Conservation (phyloP, 2,113 vertebrate species). For the Collichthys lucidus region DNA sequence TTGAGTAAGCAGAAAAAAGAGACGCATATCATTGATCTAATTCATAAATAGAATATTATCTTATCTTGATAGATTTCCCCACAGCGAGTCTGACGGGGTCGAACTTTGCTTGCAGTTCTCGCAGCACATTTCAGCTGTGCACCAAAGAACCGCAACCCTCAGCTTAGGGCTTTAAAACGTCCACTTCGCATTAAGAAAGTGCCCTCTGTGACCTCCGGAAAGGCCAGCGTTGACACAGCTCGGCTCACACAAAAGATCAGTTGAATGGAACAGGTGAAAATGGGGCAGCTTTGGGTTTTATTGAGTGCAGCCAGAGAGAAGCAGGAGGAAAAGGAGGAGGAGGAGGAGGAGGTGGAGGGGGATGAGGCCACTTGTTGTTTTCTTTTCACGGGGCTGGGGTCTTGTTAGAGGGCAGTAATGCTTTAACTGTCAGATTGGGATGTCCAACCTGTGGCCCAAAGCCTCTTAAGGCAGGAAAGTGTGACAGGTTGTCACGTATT, state of each 20-base stretch:
- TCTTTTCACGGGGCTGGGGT: slow-evolving; percentile 33
- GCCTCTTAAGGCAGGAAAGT: slow-evolving; percentile 24
- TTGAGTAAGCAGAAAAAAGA: slow-evolving; percentile 34
- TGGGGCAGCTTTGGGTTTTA: slow-evolving; percentile 48
- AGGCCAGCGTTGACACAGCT: slow-evolving; percentile 39
- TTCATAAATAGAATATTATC: background rate
- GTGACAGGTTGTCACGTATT: slow-evolving; percentile 33
- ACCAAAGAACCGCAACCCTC: background rate
- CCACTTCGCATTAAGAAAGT: background rate
- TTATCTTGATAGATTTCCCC: slow-evolving; percentile 33
- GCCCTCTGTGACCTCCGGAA: slow-evolving; percentile 49
- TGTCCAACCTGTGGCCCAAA: slow-evolving; percentile 20
- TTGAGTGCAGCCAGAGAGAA: slow-evolving; percentile 23
- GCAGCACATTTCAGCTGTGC: slow-evolving; percentile 30
- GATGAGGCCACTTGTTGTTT: slow-evolving; percentile 54
- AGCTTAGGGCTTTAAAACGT: slow-evolving; percentile 20
- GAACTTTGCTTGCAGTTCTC: background rate
- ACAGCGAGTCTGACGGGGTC: background rate
- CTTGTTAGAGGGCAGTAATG: slow-evolving; percentile 38
- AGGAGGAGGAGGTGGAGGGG: background rate
- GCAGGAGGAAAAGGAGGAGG: slow-evolving; percentile 1
- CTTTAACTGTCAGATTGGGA: slow-evolving; percentile 55
- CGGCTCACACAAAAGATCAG: slow-evolving; percentile 40
- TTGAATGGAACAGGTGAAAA: slow-evolving; percentile 66
- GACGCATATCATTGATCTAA: slow-evolving; percentile 24